These are phyloP conservation scores for Lumbricus terrestris DNA, from an alignment of 2,888 invertebrate genomes.

Conservation along the genomic window DNA sequence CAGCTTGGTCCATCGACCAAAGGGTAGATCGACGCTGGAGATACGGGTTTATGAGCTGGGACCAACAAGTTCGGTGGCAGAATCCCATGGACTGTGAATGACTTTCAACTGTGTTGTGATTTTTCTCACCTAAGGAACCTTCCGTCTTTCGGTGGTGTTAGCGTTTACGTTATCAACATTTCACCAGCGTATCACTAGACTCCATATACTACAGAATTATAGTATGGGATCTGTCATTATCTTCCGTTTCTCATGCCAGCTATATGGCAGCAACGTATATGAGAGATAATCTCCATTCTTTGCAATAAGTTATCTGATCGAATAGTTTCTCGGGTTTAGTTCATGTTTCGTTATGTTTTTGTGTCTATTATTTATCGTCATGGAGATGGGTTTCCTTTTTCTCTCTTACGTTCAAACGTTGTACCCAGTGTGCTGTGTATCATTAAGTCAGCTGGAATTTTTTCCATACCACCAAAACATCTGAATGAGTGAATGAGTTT, in stretches of 20 bases:
- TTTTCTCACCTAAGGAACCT: neutral
- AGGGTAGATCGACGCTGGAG: too few relatives aligned
- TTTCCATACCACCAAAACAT: too few relatives aligned
- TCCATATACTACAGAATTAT: neutral
- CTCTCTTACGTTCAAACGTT: neutral
- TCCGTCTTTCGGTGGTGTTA: neutral
- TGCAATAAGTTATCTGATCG: neutral
- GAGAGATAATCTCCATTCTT: neutral
- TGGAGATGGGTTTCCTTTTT: neutral
- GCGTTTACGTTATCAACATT: neutral
- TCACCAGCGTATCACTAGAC: neutral
- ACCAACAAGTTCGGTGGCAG: neutral
- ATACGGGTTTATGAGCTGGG: neutral
- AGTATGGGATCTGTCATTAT: neutral
- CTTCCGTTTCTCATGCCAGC: neutral
- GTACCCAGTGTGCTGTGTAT: neutral
- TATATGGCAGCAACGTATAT: neutral
- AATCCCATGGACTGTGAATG: neutral
- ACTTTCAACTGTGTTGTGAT: neutral
- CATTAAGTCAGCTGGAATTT: too few relatives aligned
- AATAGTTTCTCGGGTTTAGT: neutral
- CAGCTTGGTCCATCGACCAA: too few relatives aligned
- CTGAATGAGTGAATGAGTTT: too few relatives aligned
- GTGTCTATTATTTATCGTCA: neutral
- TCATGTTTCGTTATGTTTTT: neutral